Evolutionary conservation across 2,797 vertebrate species (phyloP), one percentile per base, ranked within the genome.

Genomic region (Pantherophis vulpinus): DNA sequence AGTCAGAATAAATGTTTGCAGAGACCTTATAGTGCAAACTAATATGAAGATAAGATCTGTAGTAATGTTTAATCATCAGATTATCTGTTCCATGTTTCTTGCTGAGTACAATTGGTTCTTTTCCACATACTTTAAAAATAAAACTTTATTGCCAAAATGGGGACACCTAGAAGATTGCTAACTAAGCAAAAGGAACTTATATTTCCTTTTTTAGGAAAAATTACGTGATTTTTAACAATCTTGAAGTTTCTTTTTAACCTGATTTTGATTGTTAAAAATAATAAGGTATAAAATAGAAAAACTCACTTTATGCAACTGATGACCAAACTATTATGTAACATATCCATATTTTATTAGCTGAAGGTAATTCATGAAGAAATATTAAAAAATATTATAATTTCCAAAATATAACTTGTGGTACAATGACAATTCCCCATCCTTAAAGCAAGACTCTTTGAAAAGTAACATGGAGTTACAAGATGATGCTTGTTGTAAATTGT

Each of bases 191-290:
- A 94, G 93, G 90, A 96, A 95, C 97, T 93, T 95, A 27, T 94
- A 90, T 97, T 97, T 97, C 96, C 95, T 96, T 95, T 96, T 96
- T 96, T 95, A 88, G 90, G 95, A 95, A 96, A 95, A 92, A 97
- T 94, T 95, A 96, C 16, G 92, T 90, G 94, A 97, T 96, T 32
- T 10, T 63, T 86, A 93, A 96, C 90, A 94, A 93, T 94, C 37
- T 95, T 96, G 94, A 96, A 96, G 95, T 96, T 97, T 95, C 94
- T 96, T 96, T 96, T 95, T 94, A 96, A 95, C 96, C 7, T 42
- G 37, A 79, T 79, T 79, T 79, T 42, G 37, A 79, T 97, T 96
- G 95, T 95, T 96, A 47, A 94, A 95, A 91, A 25, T 93, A 94
- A 96, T 93, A 86, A 94, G 94, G 95, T 95, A 95, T n/a, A 66